A percentile compares a stretch with the other conserved stretches of the same genome.
Evolutionary conservation across 2,888 invertebrate species (phyloP).

Genomic region (Baccha elongata): DNA sequence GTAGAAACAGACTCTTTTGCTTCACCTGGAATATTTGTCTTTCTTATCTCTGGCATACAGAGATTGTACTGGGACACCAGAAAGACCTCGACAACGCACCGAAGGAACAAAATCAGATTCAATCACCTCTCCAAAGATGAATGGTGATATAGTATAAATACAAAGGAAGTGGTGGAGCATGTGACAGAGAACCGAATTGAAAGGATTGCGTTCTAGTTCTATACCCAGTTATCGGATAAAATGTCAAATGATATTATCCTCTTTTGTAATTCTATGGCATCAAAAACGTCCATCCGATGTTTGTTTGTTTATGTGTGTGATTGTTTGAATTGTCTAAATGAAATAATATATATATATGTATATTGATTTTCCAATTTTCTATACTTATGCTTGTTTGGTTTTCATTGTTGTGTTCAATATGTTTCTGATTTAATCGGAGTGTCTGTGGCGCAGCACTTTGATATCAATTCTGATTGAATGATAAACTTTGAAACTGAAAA

Average conservation of each 20-base stretch:
- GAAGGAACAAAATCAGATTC: constrained; percentile 18
- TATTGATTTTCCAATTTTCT: constrained; percentile 59
- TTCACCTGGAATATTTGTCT: constrained; percentile 32
- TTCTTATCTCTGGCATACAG: constrained; percentile 51
- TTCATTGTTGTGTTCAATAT: constrained; percentile 19
- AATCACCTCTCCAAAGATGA: constrained; percentile 1
- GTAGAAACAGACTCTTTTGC: not conserved
- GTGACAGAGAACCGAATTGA: constrained; percentile 46
- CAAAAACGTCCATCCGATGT: constrained; percentile 1
- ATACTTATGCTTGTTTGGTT: not conserved
- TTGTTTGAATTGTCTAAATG: constrained; percentile 42
- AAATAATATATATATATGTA: not conserved
- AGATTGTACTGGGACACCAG: constrained; percentile 28
- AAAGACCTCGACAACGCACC: not conserved
- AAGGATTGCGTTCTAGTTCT: constrained; percentile 28
- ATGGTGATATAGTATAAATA: not conserved
- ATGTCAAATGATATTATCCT: constrained; percentile 57
- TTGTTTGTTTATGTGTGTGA: not conserved
- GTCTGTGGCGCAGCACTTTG: not conserved
- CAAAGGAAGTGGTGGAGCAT: constrained; percentile 3
- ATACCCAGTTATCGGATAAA: constrained; percentile 52
- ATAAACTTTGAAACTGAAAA: constrained; percentile 61
- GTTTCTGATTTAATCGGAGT: constrained; percentile 35
- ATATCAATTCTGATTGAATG: constrained; percentile 40
- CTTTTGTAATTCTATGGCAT: constrained; percentile 33